Conservation (phyloP, 2,113 vertebrate genomes). For the Hippoglossus stenolepis region DNA sequence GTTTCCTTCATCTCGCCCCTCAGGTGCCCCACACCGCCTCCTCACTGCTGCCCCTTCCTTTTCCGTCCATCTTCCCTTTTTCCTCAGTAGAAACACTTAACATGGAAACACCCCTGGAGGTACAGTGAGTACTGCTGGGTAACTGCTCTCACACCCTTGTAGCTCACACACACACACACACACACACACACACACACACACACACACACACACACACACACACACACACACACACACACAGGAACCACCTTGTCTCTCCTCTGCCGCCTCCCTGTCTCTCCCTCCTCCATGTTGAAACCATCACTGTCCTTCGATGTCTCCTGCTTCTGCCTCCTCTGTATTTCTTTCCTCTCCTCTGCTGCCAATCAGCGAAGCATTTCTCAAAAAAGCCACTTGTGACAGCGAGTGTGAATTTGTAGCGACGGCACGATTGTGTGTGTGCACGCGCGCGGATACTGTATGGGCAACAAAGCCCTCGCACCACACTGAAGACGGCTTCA, state of each 20-base stretch:
- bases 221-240: conserved; percentile 20
- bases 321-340: conserved; percentile 15
- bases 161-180: conserved; percentile 10
- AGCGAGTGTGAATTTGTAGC: conserved; percentile 19
- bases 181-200: conserved; percentile 32
- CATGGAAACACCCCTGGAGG: conserved; percentile 18
- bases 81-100: conserved; percentile 33
- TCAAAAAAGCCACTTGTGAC: conserved; percentile 48
- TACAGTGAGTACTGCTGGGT: conserved; percentile 30
- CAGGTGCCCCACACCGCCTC: neutral
- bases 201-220: conserved; percentile 22
- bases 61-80: conserved; percentile 1
- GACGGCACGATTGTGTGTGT: conserved; percentile 22
- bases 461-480: conserved; percentile 56
- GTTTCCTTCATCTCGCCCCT: conserved; percentile 59
- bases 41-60: conserved; percentile 15
- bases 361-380: conserved; percentile 46
- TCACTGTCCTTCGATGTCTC: conserved; percentile 29
- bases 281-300: conserved; percentile 36
- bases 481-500: conserved; percentile 58
- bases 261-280: conserved; percentile 24
- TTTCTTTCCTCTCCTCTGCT: neutral
- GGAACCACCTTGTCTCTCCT: neutral
- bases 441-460: neutral
- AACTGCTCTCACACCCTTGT: conserved; percentile 23